A percentile compares a stretch with the other conserved stretches of the same genome.
phyloP scores from a whole-genome alignment of 2,113 vertebrate species.

The Potamarius usumacintae region DNA sequence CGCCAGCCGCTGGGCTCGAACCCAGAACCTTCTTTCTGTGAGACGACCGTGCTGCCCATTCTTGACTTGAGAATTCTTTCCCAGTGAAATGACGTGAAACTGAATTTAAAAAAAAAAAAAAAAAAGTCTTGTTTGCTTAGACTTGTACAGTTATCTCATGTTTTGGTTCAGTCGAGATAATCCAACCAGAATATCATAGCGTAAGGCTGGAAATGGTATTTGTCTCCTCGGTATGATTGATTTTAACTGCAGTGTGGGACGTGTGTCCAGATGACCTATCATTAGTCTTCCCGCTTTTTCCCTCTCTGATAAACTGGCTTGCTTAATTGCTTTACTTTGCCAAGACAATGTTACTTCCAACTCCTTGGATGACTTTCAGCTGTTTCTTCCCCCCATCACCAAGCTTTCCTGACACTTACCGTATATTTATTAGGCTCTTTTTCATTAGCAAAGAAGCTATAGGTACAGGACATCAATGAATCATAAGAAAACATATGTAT shows the following conservation, averaged over 20 bases:
- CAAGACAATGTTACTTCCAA: conserved; percentile 44
- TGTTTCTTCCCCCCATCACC: conserved; percentile 25
- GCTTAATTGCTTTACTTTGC: conserved; percentile 33
- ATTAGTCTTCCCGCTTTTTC: conserved; percentile 9
- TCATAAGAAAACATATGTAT: conserved; percentile 4
- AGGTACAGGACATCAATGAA: conserved; percentile 16
- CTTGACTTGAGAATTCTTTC: not conserved
- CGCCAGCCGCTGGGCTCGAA: too few relatives aligned
- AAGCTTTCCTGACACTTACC: conserved; percentile 31
- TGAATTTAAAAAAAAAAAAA: not conserved
- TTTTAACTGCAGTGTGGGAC: conserved; percentile 5
- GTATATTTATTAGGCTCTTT: conserved; percentile 41
- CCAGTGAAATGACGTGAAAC: conserved; percentile 2
- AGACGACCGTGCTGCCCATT: too few relatives aligned
- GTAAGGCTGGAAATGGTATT: conserved; percentile 9
- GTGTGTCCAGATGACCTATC: conserved; percentile 36
- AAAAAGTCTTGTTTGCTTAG: conserved; percentile 7
- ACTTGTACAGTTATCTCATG: conserved; percentile 20
- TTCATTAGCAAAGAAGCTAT: conserved; percentile 41
- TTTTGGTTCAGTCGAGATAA: conserved; percentile 3
- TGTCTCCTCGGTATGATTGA: conserved; percentile 22
- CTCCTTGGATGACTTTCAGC: conserved; percentile 40
- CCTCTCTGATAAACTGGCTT: conserved; percentile 38
- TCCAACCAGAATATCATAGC: conserved; percentile 6
- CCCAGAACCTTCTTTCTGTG: too few relatives aligned